Conservation (phyloP, 2,113 vertebrate species). For the Plecturocebus donacophilus region DNA sequence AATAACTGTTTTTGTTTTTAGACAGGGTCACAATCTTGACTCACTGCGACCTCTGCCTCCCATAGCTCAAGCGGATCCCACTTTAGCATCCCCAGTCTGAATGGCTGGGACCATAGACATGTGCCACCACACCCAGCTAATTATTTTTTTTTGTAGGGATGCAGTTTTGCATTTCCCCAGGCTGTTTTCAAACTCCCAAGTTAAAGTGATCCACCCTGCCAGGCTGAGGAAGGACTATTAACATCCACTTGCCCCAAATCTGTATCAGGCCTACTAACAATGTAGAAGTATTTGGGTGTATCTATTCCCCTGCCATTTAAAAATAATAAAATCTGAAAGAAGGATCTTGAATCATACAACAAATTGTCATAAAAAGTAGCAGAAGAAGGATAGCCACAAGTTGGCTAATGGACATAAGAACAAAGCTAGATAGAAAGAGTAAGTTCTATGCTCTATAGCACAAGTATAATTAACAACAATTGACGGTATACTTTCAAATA, state of each 20-base stretch:
- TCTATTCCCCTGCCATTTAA: not conserved
- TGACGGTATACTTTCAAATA: not conserved
- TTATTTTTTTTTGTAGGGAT: too few relatives aligned
- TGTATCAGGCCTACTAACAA: not conserved
- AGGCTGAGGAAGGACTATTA: not conserved
- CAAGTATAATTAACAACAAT: not conserved
- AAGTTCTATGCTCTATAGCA: not conserved
- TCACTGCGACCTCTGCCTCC: too few relatives aligned
- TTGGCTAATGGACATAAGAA: not conserved
- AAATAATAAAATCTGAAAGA: slow-evolving; percentile 44
- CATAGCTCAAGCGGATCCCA: too few relatives aligned
- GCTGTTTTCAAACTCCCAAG: too few relatives aligned
- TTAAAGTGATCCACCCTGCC: too few relatives aligned
- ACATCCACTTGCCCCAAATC: not conserved
- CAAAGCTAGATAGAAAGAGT: not conserved
- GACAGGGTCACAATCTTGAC: too few relatives aligned
- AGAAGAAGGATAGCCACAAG: not conserved
- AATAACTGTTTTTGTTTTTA: not conserved
- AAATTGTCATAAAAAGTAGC: not conserved
- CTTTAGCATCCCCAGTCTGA: too few relatives aligned
- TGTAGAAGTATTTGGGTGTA: not conserved
- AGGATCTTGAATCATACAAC: slow-evolving; percentile 23
- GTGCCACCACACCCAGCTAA: too few relatives aligned
- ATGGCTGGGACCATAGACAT: too few relatives aligned
- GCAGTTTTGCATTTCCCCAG: too few relatives aligned